Conservation (phyloP, 2,797 vertebrate species). For the Philypnodon macrostomus region DNA sequence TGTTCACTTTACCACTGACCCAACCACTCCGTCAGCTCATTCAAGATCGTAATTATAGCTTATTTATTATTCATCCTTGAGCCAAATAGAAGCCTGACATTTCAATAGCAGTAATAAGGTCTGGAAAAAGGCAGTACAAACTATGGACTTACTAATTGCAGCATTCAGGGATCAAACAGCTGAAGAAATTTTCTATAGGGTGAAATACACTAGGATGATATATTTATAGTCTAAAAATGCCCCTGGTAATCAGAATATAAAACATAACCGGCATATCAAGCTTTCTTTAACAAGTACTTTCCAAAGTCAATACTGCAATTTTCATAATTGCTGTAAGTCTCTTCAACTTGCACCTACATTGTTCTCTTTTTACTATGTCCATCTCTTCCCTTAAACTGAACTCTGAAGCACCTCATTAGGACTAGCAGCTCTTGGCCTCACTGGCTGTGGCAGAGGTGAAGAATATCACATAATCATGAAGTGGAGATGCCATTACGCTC, state of each 20-base stretch:
- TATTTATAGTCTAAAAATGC: too few species aligned
- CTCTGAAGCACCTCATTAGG: slow-evolving; percentile 76
- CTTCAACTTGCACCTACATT: slow-evolving; percentile 15
- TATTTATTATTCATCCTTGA: slow-evolving; percentile 99
- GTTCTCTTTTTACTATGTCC: slow-evolving; percentile 21
- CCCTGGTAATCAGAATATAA: slow-evolving; percentile 55
- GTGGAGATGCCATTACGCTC: slow-evolving; percentile 89
- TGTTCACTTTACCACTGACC: slow-evolving; percentile 89
- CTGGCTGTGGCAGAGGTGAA: slow-evolving; percentile 88
- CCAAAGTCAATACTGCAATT: slow-evolving; percentile 12
- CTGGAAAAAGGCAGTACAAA: slow-evolving; percentile 68
- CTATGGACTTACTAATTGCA: slow-evolving; percentile 94
- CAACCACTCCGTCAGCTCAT: slow-evolving; percentile 86
- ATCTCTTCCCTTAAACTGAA: slow-evolving; percentile 61
- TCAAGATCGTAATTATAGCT: slow-evolving; percentile 96
- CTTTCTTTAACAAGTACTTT: slow-evolving; percentile 23
- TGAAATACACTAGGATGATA: too few species aligned
- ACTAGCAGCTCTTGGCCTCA: slow-evolving; percentile 68
- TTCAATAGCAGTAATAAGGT: slow-evolving; percentile 88
- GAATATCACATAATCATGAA: slow-evolving; percentile 93
- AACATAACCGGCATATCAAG: slow-evolving; percentile 52
- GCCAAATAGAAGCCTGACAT: slow-evolving; percentile 98
- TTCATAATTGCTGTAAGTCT: slow-evolving; percentile 32
- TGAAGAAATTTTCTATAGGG: too few species aligned
- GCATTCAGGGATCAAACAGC: slow-evolving; percentile 80